Evolutionary conservation across 1,140 invertebrate species (phyloP), one percentile per base, ranked within the genome.

Genomic region (Drosophila sproati): DNA sequence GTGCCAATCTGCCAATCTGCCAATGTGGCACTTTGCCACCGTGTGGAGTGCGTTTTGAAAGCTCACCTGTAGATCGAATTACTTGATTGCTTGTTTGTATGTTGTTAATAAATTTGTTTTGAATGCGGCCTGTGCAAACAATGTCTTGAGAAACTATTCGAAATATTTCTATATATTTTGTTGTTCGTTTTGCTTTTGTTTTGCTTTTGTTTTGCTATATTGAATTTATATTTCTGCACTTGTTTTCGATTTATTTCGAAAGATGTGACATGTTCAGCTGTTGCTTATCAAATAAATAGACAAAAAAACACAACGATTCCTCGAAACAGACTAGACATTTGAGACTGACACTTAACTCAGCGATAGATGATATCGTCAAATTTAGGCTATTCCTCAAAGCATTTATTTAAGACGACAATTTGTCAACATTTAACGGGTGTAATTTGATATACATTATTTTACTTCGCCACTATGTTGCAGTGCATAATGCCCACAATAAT

Each of bases 41-140:
- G 28, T 32, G 37, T 31, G n/a, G 45, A 51, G 28, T 55, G 31
- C n/a, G 31, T 66, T 32, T 31, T 7, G 10, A 28, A 28, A 82
- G 63, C 75, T 57, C 63, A 75, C 54, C 54, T 72, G 50, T n/a
- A 63, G 63, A 71, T 81, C 67, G 37, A 12, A 48, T 75, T 81
- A 75, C 77, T 28, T n/a, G 59, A 48, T 35, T 60, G 39, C 6
- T 47, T 48, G 6, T 35, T 60, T 60, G 31, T 31, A 47, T 60
- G 57, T 47, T 34, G 43, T 47, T 39, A 43, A 43, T 43, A 43
- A 43, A 43, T 43, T 43, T 43, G 39, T 43, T 43, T 43, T n/a
- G 39, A n/a, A 70, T 32, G 68, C 82, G 72, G 70, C 66, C 83
- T 78, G 82, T 59, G 82, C 70, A 82, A 86, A 86, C 64, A 81